Conservation (phyloP, 2,797 vertebrate species). For the Melopsittacus undulatus region DNA sequence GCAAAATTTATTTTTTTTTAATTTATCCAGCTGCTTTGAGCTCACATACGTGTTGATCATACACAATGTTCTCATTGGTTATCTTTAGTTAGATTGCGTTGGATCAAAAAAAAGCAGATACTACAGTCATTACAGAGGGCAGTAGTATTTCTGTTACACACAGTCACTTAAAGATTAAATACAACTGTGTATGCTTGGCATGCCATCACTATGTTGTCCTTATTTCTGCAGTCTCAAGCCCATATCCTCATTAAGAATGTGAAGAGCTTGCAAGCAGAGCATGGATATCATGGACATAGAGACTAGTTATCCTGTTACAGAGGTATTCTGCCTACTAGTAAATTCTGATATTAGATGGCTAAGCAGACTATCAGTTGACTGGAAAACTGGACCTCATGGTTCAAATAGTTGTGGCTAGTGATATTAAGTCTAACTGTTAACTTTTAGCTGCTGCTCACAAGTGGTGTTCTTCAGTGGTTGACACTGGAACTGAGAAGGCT, state of each 20-base stretch:
- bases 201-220: neutral
- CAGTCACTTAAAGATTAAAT: neutral
- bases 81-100: neutral
- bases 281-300: neutral
- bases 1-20: neutral
- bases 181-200: neutral
- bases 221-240: neutral
- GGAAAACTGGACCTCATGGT: neutral
- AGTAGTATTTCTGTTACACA: neutral
- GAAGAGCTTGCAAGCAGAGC: neutral
- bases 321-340: neutral
- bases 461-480: neutral
- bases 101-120: neutral
- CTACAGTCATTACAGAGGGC: neutral
- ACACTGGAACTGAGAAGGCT: neutral
- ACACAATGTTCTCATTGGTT: neutral
- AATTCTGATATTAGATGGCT: neutral
- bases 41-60: neutral
- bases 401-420: neutral
- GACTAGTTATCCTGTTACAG: neutral
- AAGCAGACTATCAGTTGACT: too few relatives aligned
- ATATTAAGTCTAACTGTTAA: neutral
- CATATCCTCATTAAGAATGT: neutral
- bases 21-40: neutral
- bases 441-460: neutral